A percentile compares a stretch with the other conserved stretches of the same genome.
These are phyloP conservation scores for Orientallactaga sibirica DNA, from an alignment of 2,797 vertebrate species.

Conservation along the genomic window DNA sequence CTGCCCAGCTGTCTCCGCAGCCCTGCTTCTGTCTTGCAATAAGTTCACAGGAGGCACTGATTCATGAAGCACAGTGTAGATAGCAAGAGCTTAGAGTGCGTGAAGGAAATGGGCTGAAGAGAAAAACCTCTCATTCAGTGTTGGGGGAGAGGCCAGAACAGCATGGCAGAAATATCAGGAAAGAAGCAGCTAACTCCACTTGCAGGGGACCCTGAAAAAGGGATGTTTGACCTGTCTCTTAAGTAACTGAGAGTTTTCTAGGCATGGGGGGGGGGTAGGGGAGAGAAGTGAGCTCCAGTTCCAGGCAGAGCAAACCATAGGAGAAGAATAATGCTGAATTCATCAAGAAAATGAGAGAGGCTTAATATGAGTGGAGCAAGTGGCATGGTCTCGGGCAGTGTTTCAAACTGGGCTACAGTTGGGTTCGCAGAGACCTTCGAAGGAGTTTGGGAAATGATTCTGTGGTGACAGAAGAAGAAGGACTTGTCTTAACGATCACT, in stretches of 20 bases:
- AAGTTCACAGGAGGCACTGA: neutral
- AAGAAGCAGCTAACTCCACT: no score
- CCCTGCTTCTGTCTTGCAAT: neutral
- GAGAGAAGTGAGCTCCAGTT: neutral
- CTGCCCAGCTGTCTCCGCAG: no score
- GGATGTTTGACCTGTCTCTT: no score
- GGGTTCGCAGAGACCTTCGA: neutral
- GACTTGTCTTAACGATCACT: neutral
- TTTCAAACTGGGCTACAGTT: neutral
- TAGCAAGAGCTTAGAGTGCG: neutral
- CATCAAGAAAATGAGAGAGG: neutral
- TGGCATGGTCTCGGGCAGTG: neutral
- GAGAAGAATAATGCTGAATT: fast-evolving
- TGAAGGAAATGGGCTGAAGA: neutral
- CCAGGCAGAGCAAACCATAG: neutral
- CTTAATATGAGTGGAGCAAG: neutral
- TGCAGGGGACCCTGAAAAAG: no score
- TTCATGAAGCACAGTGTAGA: neutral
- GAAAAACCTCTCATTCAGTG: neutral
- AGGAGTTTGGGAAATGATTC: neutral
- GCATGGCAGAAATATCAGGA: no score
- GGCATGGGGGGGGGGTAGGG: no score
- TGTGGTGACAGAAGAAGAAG: neutral
- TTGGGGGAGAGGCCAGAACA: no score
- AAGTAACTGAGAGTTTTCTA: no score